A percentile compares a stretch with the other conserved stretches of the same genome.
phyloP scores from a whole-genome alignment of 2,113 vertebrate genomes.

The Zapus hudsonius region DNA sequence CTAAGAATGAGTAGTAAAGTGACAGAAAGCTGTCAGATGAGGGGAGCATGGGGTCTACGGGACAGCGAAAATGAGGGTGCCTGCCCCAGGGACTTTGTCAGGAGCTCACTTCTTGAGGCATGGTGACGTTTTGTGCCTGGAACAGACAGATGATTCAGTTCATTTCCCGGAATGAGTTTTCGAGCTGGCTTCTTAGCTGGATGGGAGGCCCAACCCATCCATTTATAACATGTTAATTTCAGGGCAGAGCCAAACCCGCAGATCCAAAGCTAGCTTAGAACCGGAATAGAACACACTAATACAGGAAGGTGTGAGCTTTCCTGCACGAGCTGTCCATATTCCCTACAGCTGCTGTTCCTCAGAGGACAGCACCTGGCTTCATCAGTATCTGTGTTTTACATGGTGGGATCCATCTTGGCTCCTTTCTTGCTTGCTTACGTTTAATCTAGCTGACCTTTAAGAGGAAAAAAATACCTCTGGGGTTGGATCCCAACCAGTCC shows the following conservation, averaged over 20 bases:
- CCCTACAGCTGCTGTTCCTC: background rate
- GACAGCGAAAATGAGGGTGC: background rate
- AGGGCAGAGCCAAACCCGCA: slow-evolving; percentile 29
- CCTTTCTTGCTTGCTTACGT: slow-evolving; percentile 43
- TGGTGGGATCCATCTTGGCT: background rate
- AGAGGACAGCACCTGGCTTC: slow-evolving; percentile 10
- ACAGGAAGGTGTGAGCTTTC: background rate
- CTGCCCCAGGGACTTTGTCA: background rate
- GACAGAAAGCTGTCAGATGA: background rate
- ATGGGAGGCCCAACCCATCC: slow-evolving; percentile 4
- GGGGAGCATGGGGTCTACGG: no score
- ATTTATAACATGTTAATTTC: slow-evolving; percentile 60
- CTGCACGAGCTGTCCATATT: background rate
- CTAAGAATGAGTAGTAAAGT: background rate
- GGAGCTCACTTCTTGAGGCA: background rate
- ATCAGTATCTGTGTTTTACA: background rate
- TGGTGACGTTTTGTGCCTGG: slow-evolving; percentile 28
- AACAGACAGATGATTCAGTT: slow-evolving; percentile 60
- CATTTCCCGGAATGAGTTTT: slow-evolving; percentile 69
- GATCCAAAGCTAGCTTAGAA: slow-evolving; percentile 43
- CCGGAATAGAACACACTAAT: slow-evolving; percentile 56
- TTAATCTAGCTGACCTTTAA: slow-evolving; percentile 49
- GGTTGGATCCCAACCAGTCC: slow-evolving; percentile 16
- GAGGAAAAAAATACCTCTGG: slow-evolving; percentile 27
- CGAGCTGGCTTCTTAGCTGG: slow-evolving; percentile 55